Evolutionary conservation across 92 coral and sea anemone genomes (phyloP), one percentile per base, ranked within the genome.

Genomic region (Epizoanthus fatuus): DNA sequence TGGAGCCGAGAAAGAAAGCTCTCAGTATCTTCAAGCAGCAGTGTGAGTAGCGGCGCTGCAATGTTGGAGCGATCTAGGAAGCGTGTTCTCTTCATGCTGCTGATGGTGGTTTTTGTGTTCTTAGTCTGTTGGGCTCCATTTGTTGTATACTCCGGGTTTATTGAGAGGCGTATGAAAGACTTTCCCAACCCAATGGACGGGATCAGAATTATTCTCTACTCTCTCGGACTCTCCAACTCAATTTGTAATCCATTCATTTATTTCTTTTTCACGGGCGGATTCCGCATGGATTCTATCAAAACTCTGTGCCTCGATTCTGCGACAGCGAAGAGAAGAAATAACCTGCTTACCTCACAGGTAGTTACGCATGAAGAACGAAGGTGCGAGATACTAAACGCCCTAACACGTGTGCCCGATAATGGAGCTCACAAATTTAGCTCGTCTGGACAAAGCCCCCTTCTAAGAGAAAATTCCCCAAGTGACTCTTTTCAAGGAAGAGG

Each of bases 201-300:
- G 2, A 88, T 83, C 4, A 54, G 95, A 39, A 84, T 92, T 3
- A 81, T 67, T n/a, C 72, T 79, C 14, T 89, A 92, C 58, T 80
- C 89, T 14, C 89, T 89, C 10, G 93, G 91, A 6, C 84, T 92
- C 14, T 83, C 69, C 37, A 89, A 89, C 35, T 92, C 95, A 10
- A 79, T 89, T 54, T 89, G 91, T 45, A 92, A 92, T 38, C 93
- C 95, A 16, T 92, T 92, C 45, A 92, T 92, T 20, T 89, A 92
- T 69, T 92, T 89, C 65, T 92, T 92, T 62, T 75, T 75, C 49
- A 75, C 81, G 53, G 51, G 81, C 35, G 68, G 81, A 42, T 75
- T 75, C 45, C 58, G 81, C 25, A 54, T 75, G 35, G 81, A 75
- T 13, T 57, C 81, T 15, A 75, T 75, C 5, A 75, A 75, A 56